Conservation (phyloP, 2,888 invertebrate genomes). For the Dorcus parallelipipedus region DNA sequence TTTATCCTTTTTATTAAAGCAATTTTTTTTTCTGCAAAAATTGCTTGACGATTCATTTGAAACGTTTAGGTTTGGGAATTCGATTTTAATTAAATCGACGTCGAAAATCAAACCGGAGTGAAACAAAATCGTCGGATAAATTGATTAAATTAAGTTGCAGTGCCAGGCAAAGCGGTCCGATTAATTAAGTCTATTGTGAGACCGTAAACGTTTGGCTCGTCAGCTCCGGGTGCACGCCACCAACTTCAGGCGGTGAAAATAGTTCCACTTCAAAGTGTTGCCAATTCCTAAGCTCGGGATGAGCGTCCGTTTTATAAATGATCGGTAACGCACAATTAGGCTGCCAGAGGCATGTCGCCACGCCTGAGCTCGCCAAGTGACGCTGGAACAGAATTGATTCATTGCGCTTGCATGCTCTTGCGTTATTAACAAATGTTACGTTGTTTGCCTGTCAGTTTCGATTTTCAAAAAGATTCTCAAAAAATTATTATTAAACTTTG, state of each 20-base stretch:
- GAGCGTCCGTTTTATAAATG: slow-evolving; percentile 33
- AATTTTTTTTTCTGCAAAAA: no score
- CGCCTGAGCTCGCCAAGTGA: slow-evolving; percentile 41
- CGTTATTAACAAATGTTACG: slow-evolving; percentile 19
- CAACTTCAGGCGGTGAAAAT: slow-evolving; percentile 29
- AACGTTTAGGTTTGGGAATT: no score
- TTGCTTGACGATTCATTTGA: no score
- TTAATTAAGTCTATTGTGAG: slow-evolving; percentile 14
- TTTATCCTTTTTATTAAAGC: no score
- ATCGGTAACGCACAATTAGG: slow-evolving; percentile 37
- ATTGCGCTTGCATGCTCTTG: slow-evolving; percentile 15
- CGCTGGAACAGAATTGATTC: slow-evolving; percentile 27
- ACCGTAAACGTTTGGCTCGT: slow-evolving; percentile 14
- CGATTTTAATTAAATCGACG: no score
- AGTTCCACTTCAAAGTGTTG: slow-evolving; percentile 34
- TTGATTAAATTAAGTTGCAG: no score
- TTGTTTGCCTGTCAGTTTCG: slow-evolving; percentile 14
- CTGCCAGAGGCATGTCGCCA: slow-evolving; percentile 41
- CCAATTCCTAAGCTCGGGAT: slow-evolving; percentile 32
- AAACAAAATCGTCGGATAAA: no score
- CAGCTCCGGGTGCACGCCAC: slow-evolving; percentile 12
- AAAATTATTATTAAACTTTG: no score
- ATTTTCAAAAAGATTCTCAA: no score
- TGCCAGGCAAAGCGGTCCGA: background rate
- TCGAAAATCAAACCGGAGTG: no score